Evolutionary conservation across 92 coral and sea anemone species (phyloP).

Genomic region (Metridium senile): DNA sequence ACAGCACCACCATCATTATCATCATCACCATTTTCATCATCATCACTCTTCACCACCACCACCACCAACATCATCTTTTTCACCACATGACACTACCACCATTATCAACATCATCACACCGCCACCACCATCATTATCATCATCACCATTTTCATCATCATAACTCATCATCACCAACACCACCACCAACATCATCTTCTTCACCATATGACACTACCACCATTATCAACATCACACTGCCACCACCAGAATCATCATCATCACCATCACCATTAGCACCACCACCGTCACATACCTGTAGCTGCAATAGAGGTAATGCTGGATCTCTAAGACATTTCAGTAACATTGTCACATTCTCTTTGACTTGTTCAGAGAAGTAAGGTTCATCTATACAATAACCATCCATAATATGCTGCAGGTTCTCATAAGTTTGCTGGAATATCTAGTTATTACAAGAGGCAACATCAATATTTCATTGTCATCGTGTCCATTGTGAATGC

Average conservation of each 20-base stretch:
- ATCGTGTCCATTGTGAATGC: no score
- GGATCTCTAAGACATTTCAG: conserved; percentile 84
- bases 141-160: no score
- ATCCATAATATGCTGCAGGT: conserved; percentile 86
- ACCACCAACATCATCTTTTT: no score
- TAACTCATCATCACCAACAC: conserved; percentile 3
- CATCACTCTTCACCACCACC: not conserved
- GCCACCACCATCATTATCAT: not conserved
- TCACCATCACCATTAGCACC: not conserved
- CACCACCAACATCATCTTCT: not conserved
- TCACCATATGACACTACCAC: not conserved
- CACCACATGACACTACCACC: no score
- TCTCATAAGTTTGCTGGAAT: conserved; percentile 80
- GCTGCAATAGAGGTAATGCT: conserved; percentile 84
- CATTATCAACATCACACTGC: not conserved
- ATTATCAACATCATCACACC: not conserved
- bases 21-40: no score
- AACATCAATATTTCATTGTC: not conserved
- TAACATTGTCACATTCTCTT: conserved; percentile 69
- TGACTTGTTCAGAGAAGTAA: conserved; percentile 57
- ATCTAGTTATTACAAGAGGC: conserved; percentile 45
- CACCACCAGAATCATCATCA: not conserved
- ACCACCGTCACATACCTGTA: conserved; percentile 74
- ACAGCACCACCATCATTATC: not conserved
- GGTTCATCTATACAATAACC: conserved; percentile 88